phyloP scores from a whole-genome alignment of 2,888 invertebrate genomes.

The Morinoia aosen region DNA sequence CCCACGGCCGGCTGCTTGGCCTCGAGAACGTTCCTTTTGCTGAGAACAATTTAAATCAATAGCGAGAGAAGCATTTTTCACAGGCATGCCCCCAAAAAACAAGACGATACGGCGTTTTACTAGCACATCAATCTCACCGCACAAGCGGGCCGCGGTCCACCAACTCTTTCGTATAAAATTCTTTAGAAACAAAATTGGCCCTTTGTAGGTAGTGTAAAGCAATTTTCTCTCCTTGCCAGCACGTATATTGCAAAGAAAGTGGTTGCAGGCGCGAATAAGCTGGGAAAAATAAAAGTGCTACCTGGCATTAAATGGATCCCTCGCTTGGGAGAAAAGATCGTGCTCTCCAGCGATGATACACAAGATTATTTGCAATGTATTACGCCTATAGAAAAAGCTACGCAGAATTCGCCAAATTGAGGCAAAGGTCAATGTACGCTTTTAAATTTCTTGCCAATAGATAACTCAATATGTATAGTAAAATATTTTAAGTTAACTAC shows the following conservation, averaged over 20 bases:
- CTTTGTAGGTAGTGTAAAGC: conserved; percentile 2
- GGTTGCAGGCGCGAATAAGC: background rate
- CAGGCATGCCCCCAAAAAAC: background rate
- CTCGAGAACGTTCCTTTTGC: background rate
- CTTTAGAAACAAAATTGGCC: conserved; percentile 9
- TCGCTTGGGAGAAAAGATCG: background rate
- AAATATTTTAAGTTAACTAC: no score
- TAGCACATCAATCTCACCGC: conserved; percentile 22
- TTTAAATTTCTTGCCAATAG: background rate
- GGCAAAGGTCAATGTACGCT: background rate
- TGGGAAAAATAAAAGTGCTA: background rate
- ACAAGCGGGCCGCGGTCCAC: conserved; percentile 12
- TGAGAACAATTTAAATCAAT: conserved; percentile 13
- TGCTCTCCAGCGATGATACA: background rate
- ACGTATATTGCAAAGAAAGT: background rate
- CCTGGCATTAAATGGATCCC: background rate
- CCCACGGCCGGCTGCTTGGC: background rate
- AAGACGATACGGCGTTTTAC: background rate
- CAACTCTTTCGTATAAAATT: background rate
- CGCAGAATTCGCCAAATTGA: background rate
- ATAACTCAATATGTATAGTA: no score
- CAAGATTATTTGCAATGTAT: background rate
- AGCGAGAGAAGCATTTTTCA: background rate
- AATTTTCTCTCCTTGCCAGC: background rate
- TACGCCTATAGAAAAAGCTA: background rate